A percentile compares a stretch with the other conserved stretches of the same genome.
Evolutionary conservation across 2,797 vertebrate genomes (phyloP).

Genomic region (Nasua narica): DNA sequence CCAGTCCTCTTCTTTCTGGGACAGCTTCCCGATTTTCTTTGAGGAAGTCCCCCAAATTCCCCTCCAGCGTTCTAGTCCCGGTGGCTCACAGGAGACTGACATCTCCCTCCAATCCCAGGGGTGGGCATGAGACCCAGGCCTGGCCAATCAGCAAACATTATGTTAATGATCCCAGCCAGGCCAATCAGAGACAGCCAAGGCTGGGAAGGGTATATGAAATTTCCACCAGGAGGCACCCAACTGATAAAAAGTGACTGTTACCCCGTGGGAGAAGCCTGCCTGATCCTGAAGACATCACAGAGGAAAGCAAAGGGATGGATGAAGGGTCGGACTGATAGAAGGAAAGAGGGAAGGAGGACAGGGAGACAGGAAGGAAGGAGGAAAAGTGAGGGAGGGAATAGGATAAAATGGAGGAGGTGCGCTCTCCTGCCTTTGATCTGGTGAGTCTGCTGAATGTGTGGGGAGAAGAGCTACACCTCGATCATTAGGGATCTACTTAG

Average conservation of each 20-base stretch:
- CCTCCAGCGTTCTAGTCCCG: neutral
- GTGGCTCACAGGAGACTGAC: neutral
- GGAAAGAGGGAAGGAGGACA: neutral
- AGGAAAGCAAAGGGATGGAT: neutral
- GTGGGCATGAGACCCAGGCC: neutral
- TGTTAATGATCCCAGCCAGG: neutral
- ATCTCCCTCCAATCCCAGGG: neutral
- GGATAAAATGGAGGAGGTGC: neutral
- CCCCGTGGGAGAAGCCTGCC: neutral
- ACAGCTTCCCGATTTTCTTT: conserved; percentile 40
- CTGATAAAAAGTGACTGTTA: neutral
- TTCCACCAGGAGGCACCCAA: neutral
- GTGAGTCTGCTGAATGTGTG: neutral
- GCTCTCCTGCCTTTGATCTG: neutral
- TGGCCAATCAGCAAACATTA: neutral
- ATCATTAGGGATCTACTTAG: neutral
- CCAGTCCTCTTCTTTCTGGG: neutral
- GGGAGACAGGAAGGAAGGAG: neutral
- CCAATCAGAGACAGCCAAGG: neutral
- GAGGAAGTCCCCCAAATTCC: conserved; percentile 47
- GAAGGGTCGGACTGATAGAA: neutral
- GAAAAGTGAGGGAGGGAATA: neutral
- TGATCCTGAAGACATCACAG: neutral
- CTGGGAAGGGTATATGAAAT: neutral
- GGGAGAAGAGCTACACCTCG: neutral